These are phyloP conservation scores for Lasioglossum oenotherae DNA, from an alignment of 2,888 invertebrate genomes.

Conservation along the genomic window DNA sequence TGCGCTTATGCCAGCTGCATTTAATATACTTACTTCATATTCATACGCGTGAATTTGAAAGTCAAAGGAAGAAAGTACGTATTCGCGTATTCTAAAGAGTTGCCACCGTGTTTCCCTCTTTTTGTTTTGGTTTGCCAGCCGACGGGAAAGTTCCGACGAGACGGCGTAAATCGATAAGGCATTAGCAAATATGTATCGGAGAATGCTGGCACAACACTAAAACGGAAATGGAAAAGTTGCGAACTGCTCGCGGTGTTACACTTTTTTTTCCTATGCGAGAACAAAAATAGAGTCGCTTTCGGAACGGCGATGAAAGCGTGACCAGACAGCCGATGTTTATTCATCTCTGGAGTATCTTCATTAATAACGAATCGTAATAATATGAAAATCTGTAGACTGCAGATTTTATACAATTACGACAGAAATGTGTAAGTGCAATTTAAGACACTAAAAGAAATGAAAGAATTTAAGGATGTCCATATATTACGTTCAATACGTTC, in stretches of 20 bases:
- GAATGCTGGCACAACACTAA: neutral
- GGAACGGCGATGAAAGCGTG: neutral
- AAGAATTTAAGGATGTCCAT: too few species aligned
- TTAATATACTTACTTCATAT: slow-evolving; percentile 18
- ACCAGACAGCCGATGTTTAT: neutral
- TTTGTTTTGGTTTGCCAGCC: neutral
- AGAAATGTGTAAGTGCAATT: too few species aligned
- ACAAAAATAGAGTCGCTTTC: neutral
- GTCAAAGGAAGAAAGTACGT: slow-evolving; percentile 14
- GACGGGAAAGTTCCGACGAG: neutral
- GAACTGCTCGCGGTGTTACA: neutral
- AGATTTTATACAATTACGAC: too few species aligned
- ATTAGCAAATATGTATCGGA: slow-evolving; percentile 13
- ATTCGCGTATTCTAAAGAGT: slow-evolving; percentile 10
- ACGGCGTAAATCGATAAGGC: neutral
- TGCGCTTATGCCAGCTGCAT: neutral
- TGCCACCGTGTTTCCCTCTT: neutral
- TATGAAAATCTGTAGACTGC: too few species aligned
- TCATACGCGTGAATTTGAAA: slow-evolving; percentile 13
- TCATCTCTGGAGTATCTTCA: neutral
- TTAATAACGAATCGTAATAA: too few species aligned
- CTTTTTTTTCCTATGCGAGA: neutral
- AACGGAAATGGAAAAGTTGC: neutral
- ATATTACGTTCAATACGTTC: too few species aligned
- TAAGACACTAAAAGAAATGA: too few species aligned